Evolutionary conservation across 2,888 invertebrate genomes (phyloP).

Genomic region (Oxystoma pomonae): DNA sequence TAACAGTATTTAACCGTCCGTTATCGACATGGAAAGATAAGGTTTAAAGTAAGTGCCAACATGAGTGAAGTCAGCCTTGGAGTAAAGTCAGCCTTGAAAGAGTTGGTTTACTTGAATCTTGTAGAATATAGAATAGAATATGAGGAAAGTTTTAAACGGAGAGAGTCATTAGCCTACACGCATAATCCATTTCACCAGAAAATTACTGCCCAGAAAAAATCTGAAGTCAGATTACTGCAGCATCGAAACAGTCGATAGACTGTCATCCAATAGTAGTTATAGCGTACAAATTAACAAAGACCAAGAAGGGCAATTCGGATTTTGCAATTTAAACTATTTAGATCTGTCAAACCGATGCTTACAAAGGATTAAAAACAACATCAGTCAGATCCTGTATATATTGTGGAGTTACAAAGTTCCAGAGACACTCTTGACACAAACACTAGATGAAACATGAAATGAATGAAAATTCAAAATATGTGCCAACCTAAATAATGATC

Average conservation of each 20-base stretch:
- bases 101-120: background rate
- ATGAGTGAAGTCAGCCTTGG: constrained; percentile 17
- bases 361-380: too few species aligned
- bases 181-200: constrained; percentile 51
- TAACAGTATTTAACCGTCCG: constrained; percentile 70
- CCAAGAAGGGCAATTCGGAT: constrained; percentile 56
- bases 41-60: constrained; percentile 7
- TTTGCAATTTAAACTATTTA: constrained; percentile 73
- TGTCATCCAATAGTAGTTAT: constrained; percentile 51
- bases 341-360: too few species aligned
- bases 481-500: too few species aligned
- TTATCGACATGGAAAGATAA: constrained; percentile 78
- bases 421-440: too few species aligned
- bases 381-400: too few species aligned
- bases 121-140: background rate
- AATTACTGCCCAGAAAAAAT: constrained; percentile 53
- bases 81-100: too few species aligned
- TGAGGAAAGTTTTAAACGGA: constrained; percentile 30
- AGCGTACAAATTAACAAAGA: constrained; percentile 46
- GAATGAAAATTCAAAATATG: too few species aligned
- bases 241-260: constrained; percentile 61
- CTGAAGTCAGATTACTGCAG: constrained; percentile 70
- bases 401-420: too few species aligned
- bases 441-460: too few species aligned
- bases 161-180: constrained; percentile 52